phyloP scores from a whole-genome alignment of 2,888 invertebrate species.

The Agrotis ipsilon region DNA sequence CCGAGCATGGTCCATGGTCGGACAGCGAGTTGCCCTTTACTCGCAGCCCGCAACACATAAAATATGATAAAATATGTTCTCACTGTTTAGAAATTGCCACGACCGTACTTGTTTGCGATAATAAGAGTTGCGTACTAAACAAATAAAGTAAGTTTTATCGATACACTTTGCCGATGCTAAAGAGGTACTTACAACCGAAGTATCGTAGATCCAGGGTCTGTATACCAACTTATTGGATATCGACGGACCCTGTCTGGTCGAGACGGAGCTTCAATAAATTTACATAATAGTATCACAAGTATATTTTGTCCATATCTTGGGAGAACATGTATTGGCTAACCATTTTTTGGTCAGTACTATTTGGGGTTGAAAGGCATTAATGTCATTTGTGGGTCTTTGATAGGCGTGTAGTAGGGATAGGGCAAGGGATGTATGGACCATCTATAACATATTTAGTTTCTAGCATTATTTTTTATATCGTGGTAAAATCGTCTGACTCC shows the following conservation, averaged over 20 bases:
- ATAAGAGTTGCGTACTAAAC: slow-evolving; percentile 2
- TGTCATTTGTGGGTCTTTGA: no score
- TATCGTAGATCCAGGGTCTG: slow-evolving; percentile 26
- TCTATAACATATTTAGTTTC: no score
- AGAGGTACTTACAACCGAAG: slow-evolving; percentile 6
- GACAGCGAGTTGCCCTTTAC: no score
- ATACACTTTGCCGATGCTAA: slow-evolving; percentile 4
- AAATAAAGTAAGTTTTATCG: slow-evolving; percentile 6
- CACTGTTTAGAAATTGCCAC: no score
- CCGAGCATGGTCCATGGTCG: no score
- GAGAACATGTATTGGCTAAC: neutral
- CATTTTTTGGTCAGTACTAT: slow-evolving; percentile 6
- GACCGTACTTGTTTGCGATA: neutral
- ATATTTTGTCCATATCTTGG: slow-evolving; percentile 13
- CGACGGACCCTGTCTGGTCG: slow-evolving; percentile 15
- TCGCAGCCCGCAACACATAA: no score
- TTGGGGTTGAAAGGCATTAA: neutral
- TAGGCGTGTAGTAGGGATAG: no score
- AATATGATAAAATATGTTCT: no score
- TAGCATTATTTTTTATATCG: no score
- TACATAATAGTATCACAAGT: slow-evolving; percentile 34
- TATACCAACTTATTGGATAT: slow-evolving; percentile 30
- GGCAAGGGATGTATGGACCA: no score
- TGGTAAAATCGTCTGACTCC: no score
- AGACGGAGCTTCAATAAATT: slow-evolving; percentile 26